phyloP scores from a whole-genome alignment of 2,113 vertebrate species.

The Scytalopus superciliaris region DNA sequence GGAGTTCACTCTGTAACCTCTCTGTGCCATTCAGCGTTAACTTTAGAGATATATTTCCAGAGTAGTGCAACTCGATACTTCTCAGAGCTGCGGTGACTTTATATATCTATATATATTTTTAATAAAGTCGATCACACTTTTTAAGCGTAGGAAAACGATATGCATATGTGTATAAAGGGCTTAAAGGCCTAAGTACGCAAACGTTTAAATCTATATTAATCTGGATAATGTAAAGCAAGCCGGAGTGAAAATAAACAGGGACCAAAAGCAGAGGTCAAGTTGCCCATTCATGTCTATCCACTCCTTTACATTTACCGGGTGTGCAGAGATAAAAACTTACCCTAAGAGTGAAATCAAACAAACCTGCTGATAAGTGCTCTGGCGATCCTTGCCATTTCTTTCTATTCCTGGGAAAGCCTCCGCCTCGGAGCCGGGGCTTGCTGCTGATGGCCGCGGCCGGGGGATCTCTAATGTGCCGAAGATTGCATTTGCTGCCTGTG shows the following conservation, averaged over 20 bases:
- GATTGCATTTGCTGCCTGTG: conserved; percentile 74
- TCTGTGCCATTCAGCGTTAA: neutral
- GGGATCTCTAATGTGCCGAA: conserved; percentile 66
- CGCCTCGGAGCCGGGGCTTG: conserved; percentile 42
- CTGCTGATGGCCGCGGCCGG: conserved; percentile 1
- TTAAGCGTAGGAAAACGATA: neutral
- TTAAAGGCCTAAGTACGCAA: conserved; percentile 59
- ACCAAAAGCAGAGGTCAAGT: conserved; percentile 61
- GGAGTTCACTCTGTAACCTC: neutral
- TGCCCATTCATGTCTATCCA: conserved; percentile 61
- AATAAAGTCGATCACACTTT: conserved; percentile 25
- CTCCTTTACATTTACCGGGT: conserved; percentile 56
- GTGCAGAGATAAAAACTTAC: conserved; percentile 63
- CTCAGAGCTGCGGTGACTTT: neutral
- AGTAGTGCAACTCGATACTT: neutral
- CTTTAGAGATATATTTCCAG: conserved; percentile 2
- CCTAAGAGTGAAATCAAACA: conserved; percentile 74
- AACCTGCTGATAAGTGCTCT: conserved; percentile 73
- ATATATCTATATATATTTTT: neutral
- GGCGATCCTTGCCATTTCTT: conserved; percentile 34
- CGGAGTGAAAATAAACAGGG: conserved; percentile 66
- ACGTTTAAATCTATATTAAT: conserved; percentile 68
- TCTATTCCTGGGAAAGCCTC: conserved; percentile 29
- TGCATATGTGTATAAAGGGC: conserved; percentile 37
- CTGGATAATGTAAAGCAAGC: conserved; percentile 57